Evolutionary conservation across 2,888 invertebrate species (phyloP).

Genomic region (Oscheius onirici): DNA sequence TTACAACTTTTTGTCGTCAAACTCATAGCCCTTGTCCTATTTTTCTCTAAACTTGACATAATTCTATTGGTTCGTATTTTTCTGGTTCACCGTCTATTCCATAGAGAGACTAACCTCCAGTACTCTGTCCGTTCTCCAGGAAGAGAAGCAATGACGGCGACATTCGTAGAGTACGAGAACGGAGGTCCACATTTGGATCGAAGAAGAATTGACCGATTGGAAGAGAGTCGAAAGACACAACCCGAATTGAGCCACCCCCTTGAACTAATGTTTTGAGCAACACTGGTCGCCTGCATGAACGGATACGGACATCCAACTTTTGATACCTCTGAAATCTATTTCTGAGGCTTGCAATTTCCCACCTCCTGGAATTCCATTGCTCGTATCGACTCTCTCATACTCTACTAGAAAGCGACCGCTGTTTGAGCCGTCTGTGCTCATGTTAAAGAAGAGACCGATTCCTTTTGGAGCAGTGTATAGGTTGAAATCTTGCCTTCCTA

Average conservation of each 20-base stretch:
- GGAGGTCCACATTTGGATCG: not conserved
- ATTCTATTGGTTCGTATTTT: too few species aligned
- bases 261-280: not conserved
- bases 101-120: slow-evolving; percentile 1
- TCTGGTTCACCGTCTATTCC: too few species aligned
- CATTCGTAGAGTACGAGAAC: not conserved
- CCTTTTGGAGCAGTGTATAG: not conserved
- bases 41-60: too few species aligned
- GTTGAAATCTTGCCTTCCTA: not conserved
- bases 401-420: not conserved
- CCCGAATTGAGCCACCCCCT: not conserved
- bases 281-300: not conserved
- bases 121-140: not conserved
- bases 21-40: too few species aligned
- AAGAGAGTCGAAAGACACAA: not conserved
- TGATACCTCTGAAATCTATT: not conserved
- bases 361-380: too few species aligned
- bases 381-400: not conserved
- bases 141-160: not conserved
- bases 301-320: slow-evolving; percentile 4
- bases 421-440: not conserved
- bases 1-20: too few species aligned
- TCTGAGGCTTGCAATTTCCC: not conserved
- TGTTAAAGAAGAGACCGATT: not conserved
- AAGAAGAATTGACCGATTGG: slow-evolving; percentile 3